Conservation (phyloP, 2,888 invertebrate genomes). For the Plebejus argus region DNA sequence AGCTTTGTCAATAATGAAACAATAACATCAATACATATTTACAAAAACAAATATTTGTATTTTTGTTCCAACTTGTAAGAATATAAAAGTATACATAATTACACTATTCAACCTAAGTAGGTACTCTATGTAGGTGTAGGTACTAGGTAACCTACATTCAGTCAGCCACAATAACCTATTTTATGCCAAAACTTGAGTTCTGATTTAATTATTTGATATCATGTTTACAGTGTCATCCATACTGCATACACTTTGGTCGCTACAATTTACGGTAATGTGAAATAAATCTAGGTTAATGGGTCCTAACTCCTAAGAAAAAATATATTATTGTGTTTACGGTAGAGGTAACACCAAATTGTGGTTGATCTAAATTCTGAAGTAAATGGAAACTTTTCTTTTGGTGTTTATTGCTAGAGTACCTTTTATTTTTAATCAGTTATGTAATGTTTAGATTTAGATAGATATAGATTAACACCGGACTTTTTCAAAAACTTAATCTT, state of each 20-base stretch:
- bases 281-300: conserved; percentile 27
- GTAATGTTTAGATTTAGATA: not conserved
- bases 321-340: not conserved
- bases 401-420: not conserved
- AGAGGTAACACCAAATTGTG: not conserved
- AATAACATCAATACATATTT: conserved; percentile 56
- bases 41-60: conserved; percentile 44
- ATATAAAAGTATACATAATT: not conserved
- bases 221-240: not conserved
- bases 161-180: not conserved
- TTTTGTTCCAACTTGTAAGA: not conserved
- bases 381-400: not conserved
- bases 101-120: too few species aligned
- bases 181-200: not conserved
- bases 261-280: conserved; percentile 20
- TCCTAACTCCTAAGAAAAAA: not conserved
- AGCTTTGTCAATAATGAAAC: conserved; percentile 60
- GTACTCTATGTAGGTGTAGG: too few species aligned
- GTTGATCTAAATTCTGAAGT: not conserved
- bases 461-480: not conserved
- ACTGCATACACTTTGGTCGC: not conserved
- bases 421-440: too few species aligned
- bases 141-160: too few species aligned
- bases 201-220: not conserved
- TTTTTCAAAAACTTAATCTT: not conserved